Evolutionary conservation across 2,113 vertebrate genomes (phyloP).

Genomic region (Kryptolebias marmoratus): DNA sequence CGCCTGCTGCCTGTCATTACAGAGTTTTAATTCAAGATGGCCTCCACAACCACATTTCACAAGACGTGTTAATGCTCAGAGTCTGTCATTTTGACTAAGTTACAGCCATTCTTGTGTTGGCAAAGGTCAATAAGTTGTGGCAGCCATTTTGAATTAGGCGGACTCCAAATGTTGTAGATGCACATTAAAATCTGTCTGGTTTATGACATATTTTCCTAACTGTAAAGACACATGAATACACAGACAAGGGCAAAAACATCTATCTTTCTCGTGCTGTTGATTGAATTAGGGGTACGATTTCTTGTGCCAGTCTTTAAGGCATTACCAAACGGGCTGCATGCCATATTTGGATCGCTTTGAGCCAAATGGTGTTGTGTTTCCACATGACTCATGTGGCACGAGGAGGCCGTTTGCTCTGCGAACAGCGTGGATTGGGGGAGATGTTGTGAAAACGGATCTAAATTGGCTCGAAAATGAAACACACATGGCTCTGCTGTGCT

Average conservation of each 20-base stretch:
- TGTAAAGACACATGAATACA: too few species aligned
- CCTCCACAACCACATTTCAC: too few species aligned
- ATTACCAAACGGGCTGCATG: conserved; percentile 42
- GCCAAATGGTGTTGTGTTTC: conserved; percentile 64
- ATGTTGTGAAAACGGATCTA: conserved; percentile 57
- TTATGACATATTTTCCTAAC: too few species aligned
- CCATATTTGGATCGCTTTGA: conserved; percentile 62
- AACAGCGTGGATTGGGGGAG: conserved; percentile 26
- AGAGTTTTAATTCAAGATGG: too few species aligned
- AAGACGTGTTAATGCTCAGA: too few species aligned
- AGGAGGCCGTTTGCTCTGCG: conserved; percentile 17
- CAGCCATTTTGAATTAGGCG: too few species aligned
- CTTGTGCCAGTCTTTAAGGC: conserved; percentile 12
- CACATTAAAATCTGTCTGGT: too few species aligned
- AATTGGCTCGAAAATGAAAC: conserved; percentile 25
- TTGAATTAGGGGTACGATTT: conserved; percentile 40
- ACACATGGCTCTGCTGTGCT: conserved; percentile 23
- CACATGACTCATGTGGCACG: conserved; percentile 51
- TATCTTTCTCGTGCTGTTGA: conserved; percentile 36
- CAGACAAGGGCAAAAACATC: neutral
- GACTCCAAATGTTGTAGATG: too few species aligned
- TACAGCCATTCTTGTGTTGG: too few species aligned
- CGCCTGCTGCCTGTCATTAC: too few species aligned
- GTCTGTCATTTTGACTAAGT: too few species aligned
- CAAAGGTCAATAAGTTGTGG: too few species aligned